Base-by-base conservation (phyloP, 2,888 invertebrate genomes). In the Nomada flava region DNA sequence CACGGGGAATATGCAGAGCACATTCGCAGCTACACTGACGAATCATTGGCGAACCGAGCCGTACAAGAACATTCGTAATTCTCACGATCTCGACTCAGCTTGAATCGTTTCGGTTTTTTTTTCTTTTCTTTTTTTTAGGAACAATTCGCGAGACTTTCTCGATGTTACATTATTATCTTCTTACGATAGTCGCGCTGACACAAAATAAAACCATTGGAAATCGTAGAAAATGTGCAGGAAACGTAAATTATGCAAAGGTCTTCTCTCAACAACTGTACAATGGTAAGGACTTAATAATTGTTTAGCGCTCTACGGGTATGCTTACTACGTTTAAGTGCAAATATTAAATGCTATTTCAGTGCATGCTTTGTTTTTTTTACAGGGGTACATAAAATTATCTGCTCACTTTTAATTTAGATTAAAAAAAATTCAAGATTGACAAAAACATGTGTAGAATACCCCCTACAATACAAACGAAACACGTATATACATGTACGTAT, bases 1-100 rank as follows among this genome's bases (percentile, higher is more conserved):
- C 80, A 84, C 75, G 13, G 69, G 73, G 76, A 86, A 85, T 78
- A 83, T 83, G 84, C 79, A 79, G 81, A 83, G 70, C 82, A 77
- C 74, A 82, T 57, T 63, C 68, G 55, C 50, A 29, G 2, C 57
- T 78, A 52, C 70, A 70, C 63, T 18, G n/a, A 59, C 52, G 76
- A 62, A 60, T 69, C 36, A 44, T 76, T 26, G 57, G 2, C 60
- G 26, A 55, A 42, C 42, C n/a, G 44, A 68, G 44, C 60, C 23
- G 3, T 47, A 44, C 13, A n/a, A 50, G 36, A 11, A 55, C 15
- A 20, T 59, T 50, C n/a, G 44, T 42, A n/a, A 29, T 29, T 59
- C 59, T 26, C 18, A 47, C 13, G 23, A 67, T 67, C 36, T 9
- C 26, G 7, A 18, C 26, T 36, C 59, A 26, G n/a, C 42, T 2